phyloP scores from a whole-genome alignment of 2,113 vertebrate species.

The Cisticola juncidis region DNA sequence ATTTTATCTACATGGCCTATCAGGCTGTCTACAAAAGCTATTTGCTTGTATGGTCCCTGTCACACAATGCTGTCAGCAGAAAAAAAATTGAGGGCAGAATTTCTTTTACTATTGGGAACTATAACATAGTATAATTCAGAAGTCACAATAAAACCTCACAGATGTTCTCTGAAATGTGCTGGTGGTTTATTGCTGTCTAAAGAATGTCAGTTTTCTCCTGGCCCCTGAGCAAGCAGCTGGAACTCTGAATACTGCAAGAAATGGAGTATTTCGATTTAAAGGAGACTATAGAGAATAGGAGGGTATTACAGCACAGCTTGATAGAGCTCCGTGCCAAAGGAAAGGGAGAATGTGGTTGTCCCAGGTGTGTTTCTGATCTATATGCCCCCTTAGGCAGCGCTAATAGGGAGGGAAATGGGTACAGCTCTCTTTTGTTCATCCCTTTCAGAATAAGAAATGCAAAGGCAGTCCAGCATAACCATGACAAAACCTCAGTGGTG shows the following conservation, averaged over 20 bases:
- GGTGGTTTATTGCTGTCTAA: constrained; percentile 23
- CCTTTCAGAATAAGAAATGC: not conserved
- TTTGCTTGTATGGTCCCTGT: not conserved
- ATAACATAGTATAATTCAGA: not conserved
- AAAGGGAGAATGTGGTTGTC: not conserved
- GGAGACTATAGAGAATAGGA: not conserved
- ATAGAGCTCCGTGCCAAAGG: not conserved
- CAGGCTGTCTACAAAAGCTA: not conserved
- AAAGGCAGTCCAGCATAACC: not conserved
- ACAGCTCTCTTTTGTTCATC: not conserved
- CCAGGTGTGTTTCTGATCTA: not conserved
- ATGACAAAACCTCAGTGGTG: not conserved
- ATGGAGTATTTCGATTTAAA: not conserved
- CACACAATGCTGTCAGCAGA: not conserved
- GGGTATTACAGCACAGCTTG: not conserved
- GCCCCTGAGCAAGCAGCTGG: not conserved
- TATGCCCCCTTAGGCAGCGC: not conserved
- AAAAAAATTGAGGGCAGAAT: not conserved
- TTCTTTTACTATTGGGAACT: not conserved
- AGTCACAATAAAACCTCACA: not conserved
- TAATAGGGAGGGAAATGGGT: not conserved
- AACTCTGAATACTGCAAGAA: not conserved
- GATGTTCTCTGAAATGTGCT: not conserved
- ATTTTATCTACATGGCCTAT: not conserved
- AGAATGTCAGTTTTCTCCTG: not conserved